Conservation (phyloP, 1,140 invertebrate species). For the Drosophila kikkawai region DNA sequence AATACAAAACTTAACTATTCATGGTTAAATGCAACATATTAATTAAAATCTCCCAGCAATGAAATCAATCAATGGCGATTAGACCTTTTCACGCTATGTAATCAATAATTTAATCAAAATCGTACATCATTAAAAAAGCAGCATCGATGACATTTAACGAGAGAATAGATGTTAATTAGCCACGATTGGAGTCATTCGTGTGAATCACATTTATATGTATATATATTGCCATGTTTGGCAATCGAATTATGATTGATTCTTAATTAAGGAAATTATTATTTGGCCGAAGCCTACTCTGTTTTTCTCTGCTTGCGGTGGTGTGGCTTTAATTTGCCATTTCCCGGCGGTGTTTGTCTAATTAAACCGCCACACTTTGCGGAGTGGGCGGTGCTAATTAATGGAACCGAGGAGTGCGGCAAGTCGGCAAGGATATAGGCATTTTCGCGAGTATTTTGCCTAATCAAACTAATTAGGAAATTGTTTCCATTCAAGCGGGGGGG, state of each 20-base stretch:
- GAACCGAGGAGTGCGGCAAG: conserved; percentile 25
- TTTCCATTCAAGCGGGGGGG: conserved; percentile 13
- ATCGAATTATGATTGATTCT: conserved; percentile 53
- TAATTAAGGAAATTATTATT: conserved; percentile 49
- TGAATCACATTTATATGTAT: conserved; percentile 3
- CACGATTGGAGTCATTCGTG: conserved; percentile 3
- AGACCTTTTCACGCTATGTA: conserved; percentile 11
- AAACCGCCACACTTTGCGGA: conserved; percentile 23
- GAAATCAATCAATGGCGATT: conserved; percentile 22
- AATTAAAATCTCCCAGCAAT: neutral
- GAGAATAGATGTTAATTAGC: conserved; percentile 42
- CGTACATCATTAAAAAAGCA: conserved; percentile 6
- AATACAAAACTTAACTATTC: neutral
- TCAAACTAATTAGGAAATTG: conserved; percentile 61
- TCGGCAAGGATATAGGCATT: conserved; percentile 39
- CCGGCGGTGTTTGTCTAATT: conserved; percentile 44
- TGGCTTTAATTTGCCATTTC: conserved; percentile 43
- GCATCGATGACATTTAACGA: conserved; percentile 12
- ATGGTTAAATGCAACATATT: neutral
- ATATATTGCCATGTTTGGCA: conserved; percentile 13
- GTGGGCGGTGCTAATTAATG: conserved; percentile 42
- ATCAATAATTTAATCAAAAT: conserved; percentile 26
- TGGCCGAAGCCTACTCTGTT: conserved; percentile 2
- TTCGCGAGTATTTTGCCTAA: conserved; percentile 40
- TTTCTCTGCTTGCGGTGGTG: conserved; percentile 12